Base-by-base conservation (phyloP, 2,113 vertebrate genomes). In the Sebastes fasciatus region DNA sequence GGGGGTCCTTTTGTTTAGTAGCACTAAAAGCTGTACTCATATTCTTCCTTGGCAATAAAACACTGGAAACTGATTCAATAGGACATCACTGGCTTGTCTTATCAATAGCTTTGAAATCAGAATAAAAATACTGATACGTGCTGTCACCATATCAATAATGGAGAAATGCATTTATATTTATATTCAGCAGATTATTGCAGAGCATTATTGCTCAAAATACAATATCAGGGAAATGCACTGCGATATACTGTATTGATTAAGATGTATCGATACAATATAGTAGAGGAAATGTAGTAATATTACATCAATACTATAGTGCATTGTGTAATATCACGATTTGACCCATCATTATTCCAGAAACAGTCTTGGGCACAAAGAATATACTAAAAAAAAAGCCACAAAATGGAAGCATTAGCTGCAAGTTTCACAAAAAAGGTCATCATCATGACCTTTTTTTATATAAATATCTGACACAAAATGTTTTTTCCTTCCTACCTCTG, bases 141-240 rank as follows among this genome's bases (percentile, higher is more conserved):
- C 19, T 8, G 61, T 67, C 52, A 64, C n/a, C 34, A 17, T 57
- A 46, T 57, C 52, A 69, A 43, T 69, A 23, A 71, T 40, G 34
- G 74, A 23, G 65, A 82, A 79, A 76, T 75, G 26, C 12, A 13
- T 21, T 74, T 71, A 55, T 9, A 60, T 48, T 69, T 34, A 54
- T 34, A 60, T 67, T 74, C 52, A 71, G 54, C 66, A 46, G 77
- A 80, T 89, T 90, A 91, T 88, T 91, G 91, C 91, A 1, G 90
- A 90, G 90, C 86, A 74, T 86, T 82, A 90, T 80, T 86, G 87
- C 91, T 93, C 91, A 77, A 84, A 86, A 83, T 89, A 91, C 90
- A 86, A 87, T 74, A 84, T 82, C 62, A 65, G 49, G 75, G 86
- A 82, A 67, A 87, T 68, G 14, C 83, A 51, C 76, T 77, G 82